phyloP scores from a whole-genome alignment of 2,888 invertebrate genomes.

The Ophion ventricosus region DNA sequence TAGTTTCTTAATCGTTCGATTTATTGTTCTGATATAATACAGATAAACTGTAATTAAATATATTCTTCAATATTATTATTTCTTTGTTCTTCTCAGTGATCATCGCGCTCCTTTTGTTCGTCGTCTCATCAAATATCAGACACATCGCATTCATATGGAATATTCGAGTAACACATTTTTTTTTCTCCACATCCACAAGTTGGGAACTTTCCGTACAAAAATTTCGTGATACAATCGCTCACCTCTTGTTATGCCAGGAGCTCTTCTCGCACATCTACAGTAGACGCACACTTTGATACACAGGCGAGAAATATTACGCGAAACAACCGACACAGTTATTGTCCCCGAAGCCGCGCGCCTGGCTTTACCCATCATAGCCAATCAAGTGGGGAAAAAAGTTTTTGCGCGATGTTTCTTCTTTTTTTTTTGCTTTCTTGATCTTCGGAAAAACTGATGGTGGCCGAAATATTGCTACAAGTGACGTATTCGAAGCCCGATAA shows the following conservation, averaged over 20 bases:
- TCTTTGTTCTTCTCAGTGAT: conserved; percentile 24
- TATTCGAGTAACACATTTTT: conserved; percentile 45
- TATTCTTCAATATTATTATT: conserved; percentile 61
- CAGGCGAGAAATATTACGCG: conserved; percentile 27
- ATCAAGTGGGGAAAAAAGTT: conserved; percentile 30
- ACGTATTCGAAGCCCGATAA: conserved; percentile 24
- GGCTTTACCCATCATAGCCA: neutral
- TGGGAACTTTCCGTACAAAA: conserved; percentile 58
- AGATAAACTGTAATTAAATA: conserved; percentile 64
- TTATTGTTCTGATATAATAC: conserved; percentile 65
- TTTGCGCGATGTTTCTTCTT: conserved; percentile 43
- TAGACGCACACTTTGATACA: conserved; percentile 17
- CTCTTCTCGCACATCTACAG: conserved; percentile 27
- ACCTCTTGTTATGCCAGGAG: conserved; percentile 12
- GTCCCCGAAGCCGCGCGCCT: conserved; percentile 7
- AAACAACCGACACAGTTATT: conserved; percentile 13
- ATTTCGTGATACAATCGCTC: conserved; percentile 30
- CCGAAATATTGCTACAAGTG: neutral
- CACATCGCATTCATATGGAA: conserved; percentile 36
- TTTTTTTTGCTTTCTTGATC: conserved; percentile 15
- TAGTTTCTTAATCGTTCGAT: conserved; percentile 52
- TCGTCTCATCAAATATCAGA: conserved; percentile 17
- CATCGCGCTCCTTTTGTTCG: conserved; percentile 11
- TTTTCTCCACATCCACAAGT: conserved; percentile 35
- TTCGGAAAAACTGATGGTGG: conserved; percentile 29